Evolutionary conservation across 2,888 invertebrate species (phyloP).

Genomic region (Abrostola triplasia): DNA sequence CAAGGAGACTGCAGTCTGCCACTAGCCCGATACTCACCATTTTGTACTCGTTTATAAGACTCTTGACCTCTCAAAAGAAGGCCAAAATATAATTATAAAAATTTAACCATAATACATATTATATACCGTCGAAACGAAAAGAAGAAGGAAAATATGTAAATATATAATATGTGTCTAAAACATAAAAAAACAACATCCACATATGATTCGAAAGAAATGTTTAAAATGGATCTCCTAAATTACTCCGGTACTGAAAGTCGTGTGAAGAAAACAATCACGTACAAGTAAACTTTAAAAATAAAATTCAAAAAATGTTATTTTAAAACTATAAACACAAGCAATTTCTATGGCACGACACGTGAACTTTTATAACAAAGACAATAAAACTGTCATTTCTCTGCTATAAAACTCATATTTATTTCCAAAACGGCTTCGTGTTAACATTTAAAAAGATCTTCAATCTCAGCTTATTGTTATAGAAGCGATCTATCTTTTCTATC

Average conservation of each 20-base stretch:
- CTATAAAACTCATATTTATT: not conserved
- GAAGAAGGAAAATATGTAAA: no score
- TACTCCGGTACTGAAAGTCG: no score
- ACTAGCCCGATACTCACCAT: conserved; percentile 65
- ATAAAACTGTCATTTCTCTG: not conserved
- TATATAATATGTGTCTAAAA: no score
- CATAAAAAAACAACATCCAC: not conserved
- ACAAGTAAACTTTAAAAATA: no score
- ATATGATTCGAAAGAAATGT: no score
- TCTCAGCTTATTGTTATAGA: conserved; percentile 56
- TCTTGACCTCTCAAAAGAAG: conserved; percentile 8
- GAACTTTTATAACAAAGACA: not conserved
- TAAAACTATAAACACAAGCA: no score
- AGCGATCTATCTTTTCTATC: conserved; percentile 71
- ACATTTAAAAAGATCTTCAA: not conserved
- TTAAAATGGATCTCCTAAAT: no score
- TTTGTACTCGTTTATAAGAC: conserved; percentile 53
- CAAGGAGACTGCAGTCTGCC: conserved; percentile 60
- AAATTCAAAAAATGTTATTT: no score
- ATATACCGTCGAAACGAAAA: no score
- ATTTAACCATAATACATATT: no score
- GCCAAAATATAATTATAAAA: conserved; percentile 6
- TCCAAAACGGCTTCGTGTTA: not conserved
- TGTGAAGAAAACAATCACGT: no score
- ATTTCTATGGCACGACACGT: no score